These are phyloP conservation scores for Acanthacorydalis orientalis DNA, from an alignment of 2,888 invertebrate species.

Conservation along the genomic window DNA sequence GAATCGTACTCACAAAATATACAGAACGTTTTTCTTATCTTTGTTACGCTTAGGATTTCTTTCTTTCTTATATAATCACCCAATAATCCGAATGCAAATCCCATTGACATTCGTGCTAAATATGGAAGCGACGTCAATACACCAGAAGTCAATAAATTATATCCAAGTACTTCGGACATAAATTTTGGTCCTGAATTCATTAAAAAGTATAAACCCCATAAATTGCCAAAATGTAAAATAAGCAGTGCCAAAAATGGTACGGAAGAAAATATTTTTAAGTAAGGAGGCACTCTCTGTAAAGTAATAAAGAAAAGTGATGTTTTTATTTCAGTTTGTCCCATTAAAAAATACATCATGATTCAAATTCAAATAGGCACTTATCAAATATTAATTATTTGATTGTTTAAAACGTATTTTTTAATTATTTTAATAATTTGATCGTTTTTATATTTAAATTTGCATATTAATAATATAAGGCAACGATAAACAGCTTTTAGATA, in stretches of 20 bases:
- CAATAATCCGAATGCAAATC: conserved; percentile 51
- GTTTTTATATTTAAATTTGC: no score
- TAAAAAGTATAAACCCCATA: conserved; percentile 61
- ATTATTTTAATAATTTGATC: no score
- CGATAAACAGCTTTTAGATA: no score
- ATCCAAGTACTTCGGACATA: conserved; percentile 53
- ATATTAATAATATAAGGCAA: no score
- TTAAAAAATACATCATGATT: no score
- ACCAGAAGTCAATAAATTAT: conserved; percentile 53
- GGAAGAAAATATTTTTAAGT: conserved; percentile 41
- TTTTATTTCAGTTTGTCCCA: no score
- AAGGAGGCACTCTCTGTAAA: conserved; percentile 46
- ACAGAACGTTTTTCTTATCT: conserved; percentile 47
- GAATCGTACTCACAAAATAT: conserved; percentile 35
- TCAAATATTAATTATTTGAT: no score
- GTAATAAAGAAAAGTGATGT: no score
- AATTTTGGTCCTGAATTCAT: conserved; percentile 62
- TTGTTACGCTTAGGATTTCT: conserved; percentile 29
- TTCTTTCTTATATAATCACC: conserved; percentile 43
- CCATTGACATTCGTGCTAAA: conserved; percentile 46
- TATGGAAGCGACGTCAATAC: conserved; percentile 53
- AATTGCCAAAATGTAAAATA: conserved; percentile 54
- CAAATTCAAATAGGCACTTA: no score
- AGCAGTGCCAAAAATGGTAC: conserved; percentile 50
- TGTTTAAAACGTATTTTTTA: no score